These are phyloP conservation scores for Elephas maximus DNA, from an alignment of 2,113 vertebrate species.

Conservation along the genomic window DNA sequence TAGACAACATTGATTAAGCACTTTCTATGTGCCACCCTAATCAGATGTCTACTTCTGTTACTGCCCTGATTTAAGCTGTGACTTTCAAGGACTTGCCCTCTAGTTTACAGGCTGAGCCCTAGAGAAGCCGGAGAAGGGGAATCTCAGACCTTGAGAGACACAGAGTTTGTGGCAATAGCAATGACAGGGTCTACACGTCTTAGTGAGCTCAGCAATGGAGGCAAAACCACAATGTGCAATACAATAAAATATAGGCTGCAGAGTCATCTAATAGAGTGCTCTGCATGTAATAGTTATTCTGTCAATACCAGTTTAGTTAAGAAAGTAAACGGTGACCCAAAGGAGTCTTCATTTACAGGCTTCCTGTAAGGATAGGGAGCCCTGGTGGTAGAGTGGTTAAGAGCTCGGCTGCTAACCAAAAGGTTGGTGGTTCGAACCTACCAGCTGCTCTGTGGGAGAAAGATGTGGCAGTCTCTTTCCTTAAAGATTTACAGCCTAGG, in stretches of 20 bases:
- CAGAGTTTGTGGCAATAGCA: neutral
- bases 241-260: neutral
- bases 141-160: neutral
- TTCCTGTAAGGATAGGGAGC: neutral
- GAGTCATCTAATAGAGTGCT: neutral
- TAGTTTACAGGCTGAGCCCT: neutral
- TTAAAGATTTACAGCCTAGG: too few species aligned
- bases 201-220: neutral
- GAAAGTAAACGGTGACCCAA: neutral
- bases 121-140: too few species aligned
- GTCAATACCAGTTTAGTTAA: neutral
- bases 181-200: neutral
- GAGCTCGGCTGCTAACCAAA: too few species aligned
- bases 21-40: neutral
- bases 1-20: constrained; percentile 38
- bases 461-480: too few species aligned
- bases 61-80: constrained; percentile 49
- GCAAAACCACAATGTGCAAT: neutral
- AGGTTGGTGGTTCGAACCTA: too few species aligned
- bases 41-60: neutral
- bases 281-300: neutral
- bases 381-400: too few species aligned
- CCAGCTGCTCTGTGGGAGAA: too few species aligned
- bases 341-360: neutral
- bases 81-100: constrained; percentile 59